A percentile compares a stretch with the other conserved stretches of the same genome.
Conservation (phyloP, 2,113 vertebrate genomes). For the Myrmophylax atrothorax region DNA sequence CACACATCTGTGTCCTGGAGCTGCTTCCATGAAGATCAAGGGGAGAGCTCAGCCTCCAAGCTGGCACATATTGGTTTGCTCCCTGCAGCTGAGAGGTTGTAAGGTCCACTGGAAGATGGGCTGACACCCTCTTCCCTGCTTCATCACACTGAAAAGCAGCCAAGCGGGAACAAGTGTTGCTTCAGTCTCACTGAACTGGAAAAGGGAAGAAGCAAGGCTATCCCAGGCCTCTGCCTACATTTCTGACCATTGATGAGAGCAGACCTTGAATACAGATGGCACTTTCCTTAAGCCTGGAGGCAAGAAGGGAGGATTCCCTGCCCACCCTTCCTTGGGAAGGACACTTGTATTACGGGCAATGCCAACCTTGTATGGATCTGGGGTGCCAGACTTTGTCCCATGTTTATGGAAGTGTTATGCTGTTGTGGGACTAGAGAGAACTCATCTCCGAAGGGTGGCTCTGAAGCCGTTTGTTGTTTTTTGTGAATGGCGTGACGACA, state of each 20-base stretch:
- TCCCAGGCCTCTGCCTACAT: not conserved
- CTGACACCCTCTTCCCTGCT: not conserved
- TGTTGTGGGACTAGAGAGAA: not conserved
- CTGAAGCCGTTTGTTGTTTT: not conserved
- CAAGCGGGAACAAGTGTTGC: not conserved
- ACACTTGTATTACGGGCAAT: not conserved
- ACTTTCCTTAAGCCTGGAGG: not conserved
- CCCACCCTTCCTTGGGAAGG: not conserved
- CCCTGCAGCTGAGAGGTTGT: not conserved
- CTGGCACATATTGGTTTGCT: not conserved
- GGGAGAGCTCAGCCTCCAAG: not conserved
- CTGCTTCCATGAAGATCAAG: not conserved
- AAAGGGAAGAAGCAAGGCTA: not conserved
- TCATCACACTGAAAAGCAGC: not conserved
- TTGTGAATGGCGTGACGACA: not conserved
- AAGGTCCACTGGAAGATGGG: not conserved
- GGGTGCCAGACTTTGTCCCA: not conserved
- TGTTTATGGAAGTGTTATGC: rapidly evolving
- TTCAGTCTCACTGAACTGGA: not conserved
- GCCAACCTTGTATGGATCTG: rapidly evolving
- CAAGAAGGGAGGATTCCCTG: not conserved
- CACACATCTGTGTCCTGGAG: not conserved
- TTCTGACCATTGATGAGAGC: not conserved
- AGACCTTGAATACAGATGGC: not conserved
- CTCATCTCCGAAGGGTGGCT: rapidly evolving